Conservation (phyloP, 2,888 invertebrate genomes). For the Drosophila kuntzei region DNA sequence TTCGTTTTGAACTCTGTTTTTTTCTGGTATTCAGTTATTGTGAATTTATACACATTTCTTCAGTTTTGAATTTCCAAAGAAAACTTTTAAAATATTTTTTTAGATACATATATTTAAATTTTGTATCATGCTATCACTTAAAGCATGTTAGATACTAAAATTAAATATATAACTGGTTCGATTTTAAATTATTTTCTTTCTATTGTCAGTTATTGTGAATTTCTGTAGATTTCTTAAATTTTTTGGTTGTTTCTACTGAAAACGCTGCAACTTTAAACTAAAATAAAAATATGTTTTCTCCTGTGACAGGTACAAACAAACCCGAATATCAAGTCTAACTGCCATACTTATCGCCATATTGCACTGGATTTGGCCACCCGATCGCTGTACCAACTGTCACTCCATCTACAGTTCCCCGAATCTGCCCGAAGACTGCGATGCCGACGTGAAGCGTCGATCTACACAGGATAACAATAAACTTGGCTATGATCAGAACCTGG, state of each 20-base stretch:
- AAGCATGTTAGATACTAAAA: too few relatives aligned
- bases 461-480: conserved; percentile 78
- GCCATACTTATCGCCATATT: conserved; percentile 89
- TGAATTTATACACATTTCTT: not conserved
- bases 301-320: conserved; percentile 93
- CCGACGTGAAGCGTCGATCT: conserved; percentile 82
- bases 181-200: too few relatives aligned
- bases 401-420: conserved; percentile 85
- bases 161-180: too few relatives aligned
- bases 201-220: not conserved
- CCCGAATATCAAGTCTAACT: conserved; percentile 96
- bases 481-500: conserved; percentile 51
- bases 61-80: too few relatives aligned
- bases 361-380: conserved; percentile 92
- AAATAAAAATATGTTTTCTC: not conserved
- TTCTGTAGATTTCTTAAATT: not conserved
- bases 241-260: not conserved
- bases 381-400: conserved; percentile 88
- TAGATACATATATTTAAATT: too few relatives aligned
- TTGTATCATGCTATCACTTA: too few relatives aligned
- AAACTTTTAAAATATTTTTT: too few relatives aligned
- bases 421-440: conserved; percentile 82
- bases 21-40: conserved; percentile 2
- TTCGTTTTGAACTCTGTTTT: conserved; percentile 24
- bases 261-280: not conserved